phyloP scores from a whole-genome alignment of 2,113 vertebrate species.

The Microcebus murinus region DNA sequence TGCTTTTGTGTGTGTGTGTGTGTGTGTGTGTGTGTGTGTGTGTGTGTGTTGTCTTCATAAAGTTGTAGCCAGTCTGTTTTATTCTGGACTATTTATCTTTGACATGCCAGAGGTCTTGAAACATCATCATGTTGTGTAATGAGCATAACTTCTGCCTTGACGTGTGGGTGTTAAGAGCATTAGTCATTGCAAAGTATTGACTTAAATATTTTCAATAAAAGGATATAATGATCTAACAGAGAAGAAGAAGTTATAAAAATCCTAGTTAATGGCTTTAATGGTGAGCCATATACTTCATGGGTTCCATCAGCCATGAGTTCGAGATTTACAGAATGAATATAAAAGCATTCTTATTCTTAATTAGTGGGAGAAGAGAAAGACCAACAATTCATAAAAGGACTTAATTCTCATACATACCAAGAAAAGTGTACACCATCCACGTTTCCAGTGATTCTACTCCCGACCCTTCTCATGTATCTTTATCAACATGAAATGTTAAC shows the following conservation, averaged over 20 bases:
- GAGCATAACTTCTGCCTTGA: conserved; percentile 75
- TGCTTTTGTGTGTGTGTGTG: conserved; percentile 6
- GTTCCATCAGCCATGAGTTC: neutral
- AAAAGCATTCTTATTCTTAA: conserved; percentile 9
- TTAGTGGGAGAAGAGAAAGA: neutral
- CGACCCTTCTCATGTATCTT: neutral
- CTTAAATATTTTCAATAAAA: conserved; percentile 78
- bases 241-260: conserved; percentile 70
- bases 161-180: conserved; percentile 71
- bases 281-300: conserved; percentile 45
- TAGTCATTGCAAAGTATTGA: conserved; percentile 75
- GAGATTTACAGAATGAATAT: neutral
- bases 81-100: conserved; percentile 74
- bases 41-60: conserved; percentile 49
- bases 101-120: conserved; percentile 76
- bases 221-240: conserved; percentile 70
- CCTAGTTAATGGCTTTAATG: conserved; percentile 50
- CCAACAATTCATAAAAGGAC: neutral
- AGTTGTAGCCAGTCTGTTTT: conserved; percentile 50
- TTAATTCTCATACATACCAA: neutral
- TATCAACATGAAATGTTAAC: neutral
- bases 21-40: neutral
- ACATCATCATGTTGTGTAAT: conserved; percentile 78
- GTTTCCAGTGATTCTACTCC: neutral
- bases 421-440: neutral